Evolutionary conservation across 1,140 invertebrate species (phyloP), one percentile per base, ranked within the genome.

Genomic region (Drosophila pseudoobscura): DNA sequence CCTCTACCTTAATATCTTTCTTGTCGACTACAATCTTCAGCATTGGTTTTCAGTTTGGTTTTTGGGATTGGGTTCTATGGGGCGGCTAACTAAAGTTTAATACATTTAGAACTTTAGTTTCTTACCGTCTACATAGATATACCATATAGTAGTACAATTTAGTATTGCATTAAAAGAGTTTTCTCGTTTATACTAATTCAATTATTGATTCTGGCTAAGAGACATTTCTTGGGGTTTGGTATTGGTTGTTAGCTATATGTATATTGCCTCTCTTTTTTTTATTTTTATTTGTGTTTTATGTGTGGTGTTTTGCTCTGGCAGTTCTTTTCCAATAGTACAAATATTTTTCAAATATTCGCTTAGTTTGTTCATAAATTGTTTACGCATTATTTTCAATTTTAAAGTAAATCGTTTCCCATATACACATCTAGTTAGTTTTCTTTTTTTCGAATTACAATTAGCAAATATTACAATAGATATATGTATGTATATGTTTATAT

Each of bases 391-490:
- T 87, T 90, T 87, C 73, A 88, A 71, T 90, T 80, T 74, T 90
- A 91, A 91, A 91, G 89, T 91, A 91, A 91, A 91, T 91, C 89
- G 89, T 90, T 91, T 91, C 89, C 89, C 83, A 87, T 91, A 91
- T 91, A 91, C 89, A 91, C 84, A 89, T 89, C 77, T 89, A 89
- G 82, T 87, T 82, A 85, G 75, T 84, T 75, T 80, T 57, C 20
- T n/a, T 20, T 64, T 43, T 47, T 43, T 73, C 56, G 71, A 85
- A 84, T 84, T 84, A 80, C 77, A 85, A 77, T 85, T 85, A 83
- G 66, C 58, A 85, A 84, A 84, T 84, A 65, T 85, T 84, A 85
- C 76, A 80, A 75, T 83, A 83, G 53, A 78, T 55, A 70, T 69
- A 70, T 69, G 47, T 71, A 78, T 66, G 61, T 59, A 82, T 78